Percentiles rank a stretch among this genome's conserved stretches.
Evolutionary conservation across 2,797 vertebrate species (phyloP).

Genomic region (Pteropus rufus): DNA sequence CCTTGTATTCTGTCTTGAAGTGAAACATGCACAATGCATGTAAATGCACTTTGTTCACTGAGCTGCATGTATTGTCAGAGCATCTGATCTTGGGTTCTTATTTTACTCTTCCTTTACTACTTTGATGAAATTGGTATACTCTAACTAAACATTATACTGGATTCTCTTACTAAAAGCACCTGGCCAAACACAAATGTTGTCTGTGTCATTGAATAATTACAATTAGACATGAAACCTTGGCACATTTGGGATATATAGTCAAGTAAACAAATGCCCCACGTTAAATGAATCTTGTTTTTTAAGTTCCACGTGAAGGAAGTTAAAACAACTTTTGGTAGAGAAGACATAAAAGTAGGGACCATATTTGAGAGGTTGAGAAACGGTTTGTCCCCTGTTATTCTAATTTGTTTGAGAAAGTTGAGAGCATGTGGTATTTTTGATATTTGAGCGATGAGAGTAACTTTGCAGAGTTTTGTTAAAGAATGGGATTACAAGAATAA

Average conservation of each 20-base stretch:
- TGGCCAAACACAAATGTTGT: not conserved
- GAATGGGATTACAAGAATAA: not conserved
- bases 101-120: not conserved
- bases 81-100: not conserved
- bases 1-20: constrained; percentile 56
- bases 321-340: not conserved
- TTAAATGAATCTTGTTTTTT: not conserved
- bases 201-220: constrained; percentile 1
- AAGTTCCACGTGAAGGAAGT: not conserved
- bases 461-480: not conserved
- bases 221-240: not conserved
- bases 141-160: not conserved
- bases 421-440: not conserved
- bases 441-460: not conserved
- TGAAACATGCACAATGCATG: constrained; percentile 34
- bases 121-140: constrained; percentile 25
- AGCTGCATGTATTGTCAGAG: not conserved
- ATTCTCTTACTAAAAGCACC: constrained; percentile 18
- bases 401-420: not conserved
- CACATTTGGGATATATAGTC: not conserved
- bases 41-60: constrained; percentile 32
- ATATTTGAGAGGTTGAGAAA: not conserved
- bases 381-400: not conserved
- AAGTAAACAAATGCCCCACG: constrained; percentile 7
- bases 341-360: not conserved